Evolutionary conservation across 2,797 vertebrate species (phyloP).

Genomic region (Pangasius larnaudii): DNA sequence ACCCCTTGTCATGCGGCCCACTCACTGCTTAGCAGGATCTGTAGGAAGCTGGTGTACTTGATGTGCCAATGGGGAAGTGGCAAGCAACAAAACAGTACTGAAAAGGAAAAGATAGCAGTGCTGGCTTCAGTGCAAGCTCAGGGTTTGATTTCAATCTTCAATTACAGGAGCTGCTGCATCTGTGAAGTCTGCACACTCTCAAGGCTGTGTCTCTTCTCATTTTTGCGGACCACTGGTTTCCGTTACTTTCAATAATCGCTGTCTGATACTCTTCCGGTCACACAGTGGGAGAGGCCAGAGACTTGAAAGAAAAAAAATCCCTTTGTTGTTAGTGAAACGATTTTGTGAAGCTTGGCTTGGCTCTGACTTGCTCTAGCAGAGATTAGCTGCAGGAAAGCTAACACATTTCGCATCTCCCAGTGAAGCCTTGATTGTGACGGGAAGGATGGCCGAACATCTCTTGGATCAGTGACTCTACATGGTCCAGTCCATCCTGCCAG

Average conservation of each 20-base stretch:
- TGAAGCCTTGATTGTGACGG: slow-evolving; percentile 25
- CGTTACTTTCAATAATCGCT: slow-evolving; percentile 32
- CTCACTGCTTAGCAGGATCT: slow-evolving; percentile 37
- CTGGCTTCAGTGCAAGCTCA: slow-evolving; percentile 27
- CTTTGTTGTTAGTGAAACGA: slow-evolving; percentile 60
- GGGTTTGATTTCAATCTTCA: slow-evolving; percentile 36
- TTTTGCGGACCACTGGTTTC: slow-evolving; percentile 38
- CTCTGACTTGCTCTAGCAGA: slow-evolving; percentile 51
- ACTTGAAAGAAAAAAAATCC: slow-evolving; percentile 51
- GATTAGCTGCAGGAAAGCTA: slow-evolving; percentile 56
- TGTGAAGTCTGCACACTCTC: slow-evolving; percentile 3
- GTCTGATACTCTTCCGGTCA: slow-evolving; percentile 46
- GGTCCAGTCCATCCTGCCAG: slow-evolving; percentile 5
- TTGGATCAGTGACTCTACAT: slow-evolving; percentile 30
- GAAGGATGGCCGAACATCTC: slow-evolving; percentile 22
- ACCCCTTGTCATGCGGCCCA: slow-evolving; percentile 41
- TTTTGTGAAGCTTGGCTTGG: slow-evolving; percentile 48
- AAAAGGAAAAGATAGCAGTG: background rate
- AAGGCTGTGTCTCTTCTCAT: slow-evolving; percentile 27
- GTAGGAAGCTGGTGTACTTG: slow-evolving; percentile 27
- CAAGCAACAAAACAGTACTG: background rate
- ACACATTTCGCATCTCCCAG: slow-evolving; percentile 40
- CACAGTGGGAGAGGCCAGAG: slow-evolving; percentile 32
- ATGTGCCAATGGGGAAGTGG: slow-evolving; percentile 29
- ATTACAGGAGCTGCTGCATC: slow-evolving; percentile 19